Base-by-base conservation (phyloP, 1,140 invertebrate genomes). In the Zaprionus ghesquierei region DNA sequence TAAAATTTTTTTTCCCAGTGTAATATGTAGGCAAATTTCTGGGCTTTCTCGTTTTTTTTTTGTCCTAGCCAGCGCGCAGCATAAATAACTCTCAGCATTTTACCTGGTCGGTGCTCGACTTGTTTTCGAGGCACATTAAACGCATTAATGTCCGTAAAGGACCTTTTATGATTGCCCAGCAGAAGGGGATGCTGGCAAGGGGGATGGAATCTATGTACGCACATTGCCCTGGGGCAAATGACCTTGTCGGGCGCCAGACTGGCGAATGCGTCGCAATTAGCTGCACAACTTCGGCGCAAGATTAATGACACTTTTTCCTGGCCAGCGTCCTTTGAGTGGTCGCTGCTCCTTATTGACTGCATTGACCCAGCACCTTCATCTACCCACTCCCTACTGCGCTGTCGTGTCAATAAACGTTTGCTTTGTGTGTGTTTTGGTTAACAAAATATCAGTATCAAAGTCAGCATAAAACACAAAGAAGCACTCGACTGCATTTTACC, bases 11-110 rank as follows among this genome's bases (percentile, higher is more conserved):
- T 76, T 65, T 66, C 18, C 13, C 68, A 82, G 64, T 86, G 81
- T 86, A 81, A 85, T 81, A 69, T 85, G 81, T 81, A 87, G 77
- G 82, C 65, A 77, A 86, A 81, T 81, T 87, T 81, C 60, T 63
- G 68, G 60, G 31, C 44, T 49, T 51, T 58, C 18, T 18, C 27
- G 20, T 60, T 49, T 49, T 49, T 12, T 49, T 5, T 49, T 18
- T 49, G 50, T 38, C 51, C 56, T 31, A 50, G 31, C 53, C 53
- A 70, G 75, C n/a, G n/a, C n/a, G n/a, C 44, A 70, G 64, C 78
- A 87, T 87, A 79, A 86, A 87, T 87, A 87, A 81, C 77, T 69
- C 78, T 44, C 55, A 51, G 77, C 66, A 79, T 76, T 87, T 70
- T 70, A 79, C 82, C 79, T 87, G 82, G 61, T 27, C 22, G 35